These are phyloP conservation scores for Malurus alboscapulatus DNA, from an alignment of 2,113 vertebrate species.

Conservation along the genomic window DNA sequence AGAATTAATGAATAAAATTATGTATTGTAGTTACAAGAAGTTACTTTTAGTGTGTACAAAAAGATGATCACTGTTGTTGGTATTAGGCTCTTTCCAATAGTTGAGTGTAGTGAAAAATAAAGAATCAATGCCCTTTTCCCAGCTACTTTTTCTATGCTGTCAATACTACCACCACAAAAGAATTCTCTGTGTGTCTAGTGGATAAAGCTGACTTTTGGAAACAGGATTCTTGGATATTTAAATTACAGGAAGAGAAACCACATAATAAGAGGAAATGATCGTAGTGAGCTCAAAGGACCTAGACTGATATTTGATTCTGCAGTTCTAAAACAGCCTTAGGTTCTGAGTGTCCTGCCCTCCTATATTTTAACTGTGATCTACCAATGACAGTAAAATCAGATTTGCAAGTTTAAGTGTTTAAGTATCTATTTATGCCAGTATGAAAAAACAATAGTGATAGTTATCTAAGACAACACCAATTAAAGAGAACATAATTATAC, in stretches of 20 bases:
- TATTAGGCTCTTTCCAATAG: neutral
- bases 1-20: neutral
- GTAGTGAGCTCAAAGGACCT: neutral
- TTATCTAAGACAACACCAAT: neutral
- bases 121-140: neutral
- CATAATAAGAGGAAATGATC: neutral
- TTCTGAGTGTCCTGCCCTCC: neutral
- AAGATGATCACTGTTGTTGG: neutral
- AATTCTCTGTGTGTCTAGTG: neutral
- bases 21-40: neutral
- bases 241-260: neutral
- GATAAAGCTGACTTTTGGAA: constrained; percentile 11
- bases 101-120: neutral
- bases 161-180: neutral
- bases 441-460: neutral
- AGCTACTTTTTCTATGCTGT: neutral
- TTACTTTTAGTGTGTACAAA: neutral
- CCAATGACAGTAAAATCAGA: neutral
- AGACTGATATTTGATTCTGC: neutral
- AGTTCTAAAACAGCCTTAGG: neutral
- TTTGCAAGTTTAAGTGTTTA: neutral
- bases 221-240: neutral
- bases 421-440: neutral
- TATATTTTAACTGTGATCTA: neutral
- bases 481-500: neutral